Evolutionary conservation across 2,113 vertebrate species (phyloP).

Genomic region (Tonatia bakeri): DNA sequence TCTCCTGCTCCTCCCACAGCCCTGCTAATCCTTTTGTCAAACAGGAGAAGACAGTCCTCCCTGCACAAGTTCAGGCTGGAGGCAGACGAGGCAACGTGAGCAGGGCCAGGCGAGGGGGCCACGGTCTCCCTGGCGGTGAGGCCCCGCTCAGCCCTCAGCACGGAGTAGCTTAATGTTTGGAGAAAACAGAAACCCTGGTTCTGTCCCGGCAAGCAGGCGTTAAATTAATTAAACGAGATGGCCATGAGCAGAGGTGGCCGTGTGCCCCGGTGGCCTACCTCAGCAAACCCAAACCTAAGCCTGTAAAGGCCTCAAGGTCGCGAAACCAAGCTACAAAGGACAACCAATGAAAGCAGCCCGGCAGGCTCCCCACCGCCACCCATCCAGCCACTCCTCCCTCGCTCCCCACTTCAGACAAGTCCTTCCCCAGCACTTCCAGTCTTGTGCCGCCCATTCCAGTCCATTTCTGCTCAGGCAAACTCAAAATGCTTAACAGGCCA

Average conservation of each 20-base stretch:
- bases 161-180: background rate
- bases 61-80: rapidly evolving
- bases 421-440: rapidly evolving
- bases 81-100: rapidly evolving
- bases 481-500: background rate
- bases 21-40: background rate
- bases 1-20: rapidly evolving
- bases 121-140: rapidly evolving
- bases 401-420: rapidly evolving
- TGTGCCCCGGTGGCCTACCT: rapidly evolving
- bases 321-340: background rate
- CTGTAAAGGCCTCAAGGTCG: background rate
- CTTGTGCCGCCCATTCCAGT: rapidly evolving
- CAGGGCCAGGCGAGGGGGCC: rapidly evolving
- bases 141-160: background rate
- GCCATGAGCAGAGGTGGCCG: rapidly evolving
- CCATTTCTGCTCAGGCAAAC: background rate
- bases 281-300: too few relatives aligned
- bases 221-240: background rate
- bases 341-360: rapidly evolving
- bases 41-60: background rate
- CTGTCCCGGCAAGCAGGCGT: background rate
- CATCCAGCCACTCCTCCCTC: rapidly evolving
- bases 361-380: background rate
- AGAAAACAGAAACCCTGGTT: background rate